Percentiles rank a stretch among this genome's conserved stretches.
Conservation (phyloP, 2,888 invertebrate genomes). For the Clusia tigrina region DNA sequence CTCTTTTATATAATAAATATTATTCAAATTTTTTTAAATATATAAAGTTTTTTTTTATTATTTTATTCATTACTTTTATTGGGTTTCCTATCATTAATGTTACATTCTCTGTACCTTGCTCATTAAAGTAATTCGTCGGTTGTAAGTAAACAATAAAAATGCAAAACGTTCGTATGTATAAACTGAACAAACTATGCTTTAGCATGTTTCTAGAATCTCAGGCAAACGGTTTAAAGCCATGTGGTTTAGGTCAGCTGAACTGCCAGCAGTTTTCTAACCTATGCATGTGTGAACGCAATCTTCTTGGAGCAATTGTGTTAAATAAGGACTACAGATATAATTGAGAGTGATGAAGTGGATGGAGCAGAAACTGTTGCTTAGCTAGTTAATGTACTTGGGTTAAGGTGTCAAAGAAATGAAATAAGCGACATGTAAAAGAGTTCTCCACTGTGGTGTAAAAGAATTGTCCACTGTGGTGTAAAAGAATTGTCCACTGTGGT, state of each 20-base stretch:
- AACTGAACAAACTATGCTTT: background rate
- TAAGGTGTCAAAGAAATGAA: too few relatives aligned
- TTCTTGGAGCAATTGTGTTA: too few relatives aligned
- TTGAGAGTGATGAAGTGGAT: background rate
- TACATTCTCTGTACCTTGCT: conserved; percentile 13
- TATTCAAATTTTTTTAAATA: background rate
- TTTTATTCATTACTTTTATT: background rate
- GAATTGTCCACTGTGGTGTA: too few relatives aligned
- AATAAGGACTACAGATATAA: too few relatives aligned
- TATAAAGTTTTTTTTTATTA: conserved; percentile 4
- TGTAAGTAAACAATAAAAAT: conserved; percentile 14
- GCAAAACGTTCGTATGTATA: background rate
- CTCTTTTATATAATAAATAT: conserved; percentile 22
- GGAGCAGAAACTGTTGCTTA: background rate
- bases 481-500: too few relatives aligned
- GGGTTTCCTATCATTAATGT: conserved; percentile 6
- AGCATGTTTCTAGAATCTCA: background rate
- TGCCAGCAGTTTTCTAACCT: conserved; percentile 45
- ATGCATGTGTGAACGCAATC: background rate
- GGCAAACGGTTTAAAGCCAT: background rate
- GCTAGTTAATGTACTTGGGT: too few relatives aligned
- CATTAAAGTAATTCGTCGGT: conserved; percentile 54
- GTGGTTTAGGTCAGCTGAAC: conserved; percentile 34
- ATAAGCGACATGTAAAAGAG: too few relatives aligned
- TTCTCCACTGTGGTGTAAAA: too few relatives aligned